These are phyloP conservation scores for Drosophila peninsularis DNA, from an alignment of 2,888 invertebrate genomes.

Conservation along the genomic window DNA sequence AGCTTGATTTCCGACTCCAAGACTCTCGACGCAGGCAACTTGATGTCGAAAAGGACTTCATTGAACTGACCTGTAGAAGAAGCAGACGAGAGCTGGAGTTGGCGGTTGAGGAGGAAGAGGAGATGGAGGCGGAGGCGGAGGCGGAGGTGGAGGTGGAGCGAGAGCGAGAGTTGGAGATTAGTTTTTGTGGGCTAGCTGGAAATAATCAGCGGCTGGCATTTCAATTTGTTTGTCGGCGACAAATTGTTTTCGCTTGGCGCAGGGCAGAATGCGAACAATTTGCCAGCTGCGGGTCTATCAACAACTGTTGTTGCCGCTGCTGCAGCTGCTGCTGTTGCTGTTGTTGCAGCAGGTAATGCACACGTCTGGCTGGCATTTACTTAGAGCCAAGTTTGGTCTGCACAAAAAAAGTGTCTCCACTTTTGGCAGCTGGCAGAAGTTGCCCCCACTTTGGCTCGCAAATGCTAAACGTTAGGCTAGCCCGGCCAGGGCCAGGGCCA, in stretches of 20 bases:
- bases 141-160: not conserved
- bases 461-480: conserved; percentile 10
- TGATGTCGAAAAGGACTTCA: not conserved
- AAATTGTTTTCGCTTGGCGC: conserved; percentile 55
- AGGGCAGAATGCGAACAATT: conserved; percentile 24
- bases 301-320: conserved; percentile 14
- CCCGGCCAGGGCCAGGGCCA: not conserved
- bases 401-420: conserved; percentile 67
- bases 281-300: conserved; percentile 48
- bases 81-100: not conserved
- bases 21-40: not conserved
- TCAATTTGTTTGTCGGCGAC: conserved; percentile 73
- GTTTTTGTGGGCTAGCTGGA: not conserved
- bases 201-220: conserved; percentile 56
- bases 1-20: too few relatives aligned
- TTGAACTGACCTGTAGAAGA: not conserved
- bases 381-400: conserved; percentile 60
- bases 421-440: conserved; percentile 75
- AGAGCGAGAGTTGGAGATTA: not conserved
- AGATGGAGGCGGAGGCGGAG: not conserved
- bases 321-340: conserved; percentile 16
- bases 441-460: conserved; percentile 48
- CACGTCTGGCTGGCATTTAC: conserved; percentile 54
- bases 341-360: conserved; percentile 50
- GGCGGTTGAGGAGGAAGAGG: too few relatives aligned